These are phyloP conservation scores for Coregonus clupeaformis DNA, from an alignment of 2,113 vertebrate genomes.

Conservation along the genomic window DNA sequence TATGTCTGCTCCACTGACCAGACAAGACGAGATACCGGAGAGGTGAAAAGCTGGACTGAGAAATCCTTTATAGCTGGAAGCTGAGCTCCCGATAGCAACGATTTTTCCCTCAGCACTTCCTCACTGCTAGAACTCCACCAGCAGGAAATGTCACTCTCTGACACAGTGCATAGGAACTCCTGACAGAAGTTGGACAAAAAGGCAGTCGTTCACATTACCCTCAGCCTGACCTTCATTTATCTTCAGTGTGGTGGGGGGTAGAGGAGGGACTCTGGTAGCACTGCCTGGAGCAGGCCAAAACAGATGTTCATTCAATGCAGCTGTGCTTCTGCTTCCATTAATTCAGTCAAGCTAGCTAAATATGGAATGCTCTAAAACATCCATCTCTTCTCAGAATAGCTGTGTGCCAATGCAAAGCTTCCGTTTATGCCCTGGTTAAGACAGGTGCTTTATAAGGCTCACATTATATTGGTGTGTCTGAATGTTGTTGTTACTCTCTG, in stretches of 20 bases:
- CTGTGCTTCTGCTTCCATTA: conserved; percentile 17
- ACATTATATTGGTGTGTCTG: no score
- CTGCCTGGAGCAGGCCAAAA: conserved; percentile 28
- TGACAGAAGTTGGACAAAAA: conserved; percentile 31
- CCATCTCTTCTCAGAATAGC: background rate
- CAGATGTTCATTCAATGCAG: conserved; percentile 43
- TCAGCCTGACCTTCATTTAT: conserved; percentile 41
- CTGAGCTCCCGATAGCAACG: conserved; percentile 47
- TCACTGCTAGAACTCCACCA: conserved; percentile 14
- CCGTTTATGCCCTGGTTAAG: no score
- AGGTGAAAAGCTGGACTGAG: conserved; percentile 41
- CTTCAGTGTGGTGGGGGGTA: background rate
- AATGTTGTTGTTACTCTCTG: background rate
- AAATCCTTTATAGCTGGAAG: conserved; percentile 55
- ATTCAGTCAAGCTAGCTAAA: conserved; percentile 15
- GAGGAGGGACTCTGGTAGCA: conserved; percentile 16
- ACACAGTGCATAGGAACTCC: conserved; percentile 41
- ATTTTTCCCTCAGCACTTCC: conserved; percentile 28
- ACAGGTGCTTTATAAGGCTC: no score
- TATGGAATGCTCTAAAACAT: conserved; percentile 26
- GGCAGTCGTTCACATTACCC: conserved; percentile 10
- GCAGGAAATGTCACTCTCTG: conserved; percentile 36
- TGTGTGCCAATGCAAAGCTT: no score
- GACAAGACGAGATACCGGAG: conserved; percentile 48
- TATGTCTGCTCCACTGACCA: conserved; percentile 50